These are phyloP conservation scores for Spinus olivaceus DNA, from an alignment of 2,797 vertebrate genomes.

Conservation along the genomic window DNA sequence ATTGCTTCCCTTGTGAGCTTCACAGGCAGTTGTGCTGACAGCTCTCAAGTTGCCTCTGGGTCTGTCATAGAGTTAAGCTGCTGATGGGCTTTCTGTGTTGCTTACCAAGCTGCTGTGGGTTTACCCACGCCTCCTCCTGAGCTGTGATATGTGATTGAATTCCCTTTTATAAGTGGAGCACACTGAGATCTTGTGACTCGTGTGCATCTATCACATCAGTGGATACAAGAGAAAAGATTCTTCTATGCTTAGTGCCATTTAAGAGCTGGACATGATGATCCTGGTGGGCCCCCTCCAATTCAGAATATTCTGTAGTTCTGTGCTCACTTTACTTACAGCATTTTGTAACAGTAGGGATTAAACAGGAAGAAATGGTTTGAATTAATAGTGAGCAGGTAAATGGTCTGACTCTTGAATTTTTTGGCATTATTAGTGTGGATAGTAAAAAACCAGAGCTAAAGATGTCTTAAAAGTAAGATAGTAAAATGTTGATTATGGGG, in stretches of 20 bases:
- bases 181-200: neutral
- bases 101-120: conserved; percentile 3
- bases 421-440: neutral
- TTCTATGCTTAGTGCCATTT: neutral
- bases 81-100: conserved; percentile 29
- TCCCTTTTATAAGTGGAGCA: conserved; percentile 2
- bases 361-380: neutral
- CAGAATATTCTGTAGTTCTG: neutral
- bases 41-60: conserved; percentile 52
- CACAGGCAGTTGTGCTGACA: conserved; percentile 17
- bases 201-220: neutral
- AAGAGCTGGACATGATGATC: neutral
- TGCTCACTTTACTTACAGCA: neutral
- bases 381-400: neutral
- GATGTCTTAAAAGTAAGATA: neutral
- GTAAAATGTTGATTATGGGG: neutral
- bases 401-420: neutral
- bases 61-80: conserved; percentile 45
- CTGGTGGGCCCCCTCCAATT: neutral
- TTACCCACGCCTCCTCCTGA: neutral
- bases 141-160: conserved; percentile 7
- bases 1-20: conserved; percentile 44
- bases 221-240: neutral
- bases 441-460: neutral
- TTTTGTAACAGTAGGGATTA: neutral